These are phyloP conservation scores for Hippocampus abdominalis DNA, from an alignment of 2,113 vertebrate species.

Conservation along the genomic window DNA sequence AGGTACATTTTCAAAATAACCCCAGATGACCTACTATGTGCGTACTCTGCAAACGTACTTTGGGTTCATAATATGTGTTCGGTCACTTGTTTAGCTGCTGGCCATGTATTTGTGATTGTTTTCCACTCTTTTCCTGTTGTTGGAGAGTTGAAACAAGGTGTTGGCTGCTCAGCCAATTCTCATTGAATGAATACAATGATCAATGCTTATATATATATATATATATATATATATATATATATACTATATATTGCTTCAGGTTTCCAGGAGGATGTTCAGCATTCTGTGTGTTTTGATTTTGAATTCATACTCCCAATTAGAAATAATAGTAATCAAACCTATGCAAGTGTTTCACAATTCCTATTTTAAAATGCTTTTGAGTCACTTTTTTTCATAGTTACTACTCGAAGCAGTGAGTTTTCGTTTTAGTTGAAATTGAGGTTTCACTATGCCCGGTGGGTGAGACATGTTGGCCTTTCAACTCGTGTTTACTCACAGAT, in stretches of 20 bases:
- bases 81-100: too few species aligned
- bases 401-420: too few species aligned
- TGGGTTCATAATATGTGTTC: too few species aligned
- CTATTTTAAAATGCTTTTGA: too few species aligned
- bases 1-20: neutral
- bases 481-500: neutral
- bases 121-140: too few species aligned
- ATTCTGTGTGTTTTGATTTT: neutral
- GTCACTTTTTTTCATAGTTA: too few species aligned
- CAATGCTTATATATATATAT: too few species aligned
- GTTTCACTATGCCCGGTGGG: neutral
- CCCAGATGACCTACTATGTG: neutral
- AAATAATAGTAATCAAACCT: neutral
- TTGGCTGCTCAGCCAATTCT: neutral
- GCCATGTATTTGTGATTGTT: too few species aligned
- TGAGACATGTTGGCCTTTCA: neutral
- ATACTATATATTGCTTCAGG: too few species aligned
- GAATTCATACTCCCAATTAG: neutral
- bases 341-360: neutral
- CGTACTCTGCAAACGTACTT: too few species aligned
- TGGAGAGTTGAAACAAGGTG: neutral
- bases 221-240: too few species aligned
- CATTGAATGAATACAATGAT: neutral
- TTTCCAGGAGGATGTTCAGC: neutral
- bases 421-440: neutral